These are phyloP conservation scores for Halyomorpha halys DNA, from an alignment of 1,140 invertebrate genomes.

Conservation along the genomic window DNA sequence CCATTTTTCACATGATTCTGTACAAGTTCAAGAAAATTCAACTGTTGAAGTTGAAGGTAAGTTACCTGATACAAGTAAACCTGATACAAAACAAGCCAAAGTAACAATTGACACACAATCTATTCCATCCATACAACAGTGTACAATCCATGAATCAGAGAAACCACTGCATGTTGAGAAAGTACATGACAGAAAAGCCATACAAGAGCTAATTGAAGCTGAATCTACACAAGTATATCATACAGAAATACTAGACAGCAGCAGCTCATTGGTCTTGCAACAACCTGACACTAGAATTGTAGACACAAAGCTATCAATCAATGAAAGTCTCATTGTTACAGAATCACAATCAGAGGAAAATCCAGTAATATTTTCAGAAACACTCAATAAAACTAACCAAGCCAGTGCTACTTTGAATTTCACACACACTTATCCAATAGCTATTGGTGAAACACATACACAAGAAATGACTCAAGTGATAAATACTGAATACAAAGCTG, in stretches of 20 bases:
- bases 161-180: constrained; percentile 21
- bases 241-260: constrained; percentile 23
- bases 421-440: constrained; percentile 20
- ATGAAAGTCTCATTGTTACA: constrained; percentile 23
- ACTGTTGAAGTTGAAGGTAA: constrained; percentile 23
- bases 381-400: constrained; percentile 1
- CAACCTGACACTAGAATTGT: constrained; percentile 19
- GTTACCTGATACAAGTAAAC: constrained; percentile 16
- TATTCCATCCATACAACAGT: constrained; percentile 23
- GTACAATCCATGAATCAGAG: constrained; percentile 22
- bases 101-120: constrained; percentile 26
- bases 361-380: constrained; percentile 2
- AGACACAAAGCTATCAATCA: constrained; percentile 16
- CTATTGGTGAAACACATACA: constrained; percentile 26
- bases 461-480: constrained; percentile 27
- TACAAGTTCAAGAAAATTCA: constrained; percentile 22
- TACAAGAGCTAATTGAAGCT: constrained; percentile 18
- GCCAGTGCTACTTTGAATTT: constrained; percentile 23
- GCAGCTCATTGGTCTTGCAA: constrained; percentile 2
- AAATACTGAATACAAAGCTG: constrained; percentile 22
- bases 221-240: constrained; percentile 23
- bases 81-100: constrained; percentile 23
- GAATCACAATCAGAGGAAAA: constrained; percentile 21
- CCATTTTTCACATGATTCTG: constrained; percentile 16
- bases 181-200: constrained; percentile 18